Evolutionary conservation across 2,888 invertebrate species (phyloP).

Genomic region (Drosophila diplacantha): DNA sequence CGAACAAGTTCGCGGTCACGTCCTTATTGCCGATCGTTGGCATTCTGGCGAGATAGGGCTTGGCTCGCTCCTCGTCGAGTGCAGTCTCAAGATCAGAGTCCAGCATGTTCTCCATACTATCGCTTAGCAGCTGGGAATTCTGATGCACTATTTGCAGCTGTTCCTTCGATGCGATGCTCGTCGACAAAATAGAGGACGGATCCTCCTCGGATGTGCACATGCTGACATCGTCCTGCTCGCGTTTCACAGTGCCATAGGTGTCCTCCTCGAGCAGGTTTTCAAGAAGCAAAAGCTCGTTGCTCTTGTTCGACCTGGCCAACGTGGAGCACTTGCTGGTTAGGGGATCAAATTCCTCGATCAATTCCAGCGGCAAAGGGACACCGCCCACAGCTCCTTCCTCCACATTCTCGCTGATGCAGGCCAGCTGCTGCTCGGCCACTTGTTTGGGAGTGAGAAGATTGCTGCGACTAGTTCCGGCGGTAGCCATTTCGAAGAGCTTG

Average conservation of each 20-base stretch:
- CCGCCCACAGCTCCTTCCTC: conserved; percentile 69
- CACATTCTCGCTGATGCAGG: conserved; percentile 52
- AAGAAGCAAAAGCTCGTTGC: conserved; percentile 82
- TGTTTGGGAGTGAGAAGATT: conserved; percentile 66
- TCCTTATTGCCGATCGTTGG: conserved; percentile 47
- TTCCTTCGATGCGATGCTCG: neutral
- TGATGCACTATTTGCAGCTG: conserved; percentile 74
- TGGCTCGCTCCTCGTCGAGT: conserved; percentile 42
- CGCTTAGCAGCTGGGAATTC: conserved; percentile 72
- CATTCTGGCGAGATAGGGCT: conserved; percentile 61
- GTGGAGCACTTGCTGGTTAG: conserved; percentile 67
- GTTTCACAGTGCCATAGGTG: conserved; percentile 81
- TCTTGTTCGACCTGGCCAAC: conserved; percentile 76
- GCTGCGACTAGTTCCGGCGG: conserved; percentile 62
- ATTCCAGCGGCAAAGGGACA: conserved; percentile 76
- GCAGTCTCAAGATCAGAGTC: conserved; percentile 41
- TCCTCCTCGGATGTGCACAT: conserved; percentile 79
- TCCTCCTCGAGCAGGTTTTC: conserved; percentile 85
- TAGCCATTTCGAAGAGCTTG: conserved; percentile 75
- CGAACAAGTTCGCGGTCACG: conserved; percentile 59
- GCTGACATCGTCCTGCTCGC: conserved; percentile 77
- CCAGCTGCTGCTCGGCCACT: conserved; percentile 45
- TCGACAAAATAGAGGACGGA: neutral
- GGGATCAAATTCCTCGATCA: conserved; percentile 87
- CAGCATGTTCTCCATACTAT: conserved; percentile 74